Conservation (phyloP, 2,888 invertebrate species). For the Melipona bicolor region DNA sequence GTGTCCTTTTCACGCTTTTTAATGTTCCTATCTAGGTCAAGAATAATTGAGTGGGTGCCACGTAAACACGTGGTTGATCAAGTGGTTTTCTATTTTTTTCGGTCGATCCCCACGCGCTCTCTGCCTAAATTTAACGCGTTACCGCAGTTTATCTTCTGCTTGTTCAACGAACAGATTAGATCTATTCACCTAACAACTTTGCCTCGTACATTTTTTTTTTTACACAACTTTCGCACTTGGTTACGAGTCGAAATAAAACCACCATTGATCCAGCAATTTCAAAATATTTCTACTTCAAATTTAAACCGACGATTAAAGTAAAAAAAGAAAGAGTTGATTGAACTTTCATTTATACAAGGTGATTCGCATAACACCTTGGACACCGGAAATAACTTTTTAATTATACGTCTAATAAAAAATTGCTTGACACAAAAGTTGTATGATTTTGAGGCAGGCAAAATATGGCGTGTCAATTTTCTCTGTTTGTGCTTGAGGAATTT, state of each 20-base stretch:
- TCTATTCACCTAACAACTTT: no score
- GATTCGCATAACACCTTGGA: no score
- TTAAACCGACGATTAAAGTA: no score
- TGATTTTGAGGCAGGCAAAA: no score
- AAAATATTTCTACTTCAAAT: background rate
- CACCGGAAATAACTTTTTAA: no score
- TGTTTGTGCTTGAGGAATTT: no score
- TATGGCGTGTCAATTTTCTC: no score
- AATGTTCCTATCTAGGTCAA: constrained; percentile 50
- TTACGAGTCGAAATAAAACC: background rate
- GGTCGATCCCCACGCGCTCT: constrained; percentile 69
- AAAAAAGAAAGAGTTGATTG: no score
- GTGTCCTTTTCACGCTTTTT: constrained; percentile 33
- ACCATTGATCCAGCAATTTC: background rate
- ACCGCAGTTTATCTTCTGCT: background rate
- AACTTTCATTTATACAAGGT: no score
- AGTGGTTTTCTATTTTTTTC: constrained; percentile 66
- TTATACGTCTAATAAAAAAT: no score
- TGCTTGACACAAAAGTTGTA: no score
- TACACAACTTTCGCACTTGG: background rate
- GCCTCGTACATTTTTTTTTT: no score
- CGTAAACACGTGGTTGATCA: constrained; percentile 54
- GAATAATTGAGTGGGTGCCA: constrained; percentile 49
- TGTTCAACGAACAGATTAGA: background rate
- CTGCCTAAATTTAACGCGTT: constrained; percentile 76